Evolutionary conservation across 2,888 invertebrate genomes (phyloP).

Genomic region (Pocota personata): DNA sequence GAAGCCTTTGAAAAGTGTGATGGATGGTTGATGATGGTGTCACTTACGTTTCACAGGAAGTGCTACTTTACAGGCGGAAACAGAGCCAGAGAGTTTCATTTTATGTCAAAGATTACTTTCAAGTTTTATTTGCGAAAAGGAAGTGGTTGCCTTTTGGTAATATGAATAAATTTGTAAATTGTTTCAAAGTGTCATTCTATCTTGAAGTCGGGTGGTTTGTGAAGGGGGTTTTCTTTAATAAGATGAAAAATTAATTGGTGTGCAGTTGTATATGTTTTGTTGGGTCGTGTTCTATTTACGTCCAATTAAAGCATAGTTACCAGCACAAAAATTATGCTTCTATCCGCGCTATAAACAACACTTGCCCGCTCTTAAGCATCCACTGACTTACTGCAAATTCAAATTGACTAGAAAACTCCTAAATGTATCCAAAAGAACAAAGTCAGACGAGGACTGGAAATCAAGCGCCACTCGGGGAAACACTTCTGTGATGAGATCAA

Average conservation of each 20-base stretch:
- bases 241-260: neutral
- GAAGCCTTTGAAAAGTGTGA: conserved; percentile 58
- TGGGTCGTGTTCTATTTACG: too few species aligned
- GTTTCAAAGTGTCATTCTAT: neutral
- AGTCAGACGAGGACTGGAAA: too few species aligned
- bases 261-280: neutral
- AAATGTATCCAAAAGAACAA: too few species aligned
- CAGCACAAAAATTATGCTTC: too few species aligned
- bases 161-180: conserved; percentile 34
- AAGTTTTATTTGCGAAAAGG: conserved; percentile 10
- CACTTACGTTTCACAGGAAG: conserved; percentile 34
- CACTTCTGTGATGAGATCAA: too few species aligned
- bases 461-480: too few species aligned
- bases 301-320: too few species aligned
- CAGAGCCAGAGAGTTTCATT: conserved; percentile 36
- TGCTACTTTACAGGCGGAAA: neutral
- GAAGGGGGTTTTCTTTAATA: neutral
- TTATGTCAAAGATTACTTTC: conserved; percentile 44
- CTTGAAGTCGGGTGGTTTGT: neutral
- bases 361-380: too few species aligned
- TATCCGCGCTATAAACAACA: too few species aligned
- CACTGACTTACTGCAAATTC: too few species aligned
- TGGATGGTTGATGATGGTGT: conserved; percentile 56
- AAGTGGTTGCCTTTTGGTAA: conserved; percentile 44
- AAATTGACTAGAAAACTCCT: too few species aligned